These are phyloP conservation scores for Rhagium mordax DNA, from an alignment of 2,888 invertebrate genomes.

Conservation along the genomic window DNA sequence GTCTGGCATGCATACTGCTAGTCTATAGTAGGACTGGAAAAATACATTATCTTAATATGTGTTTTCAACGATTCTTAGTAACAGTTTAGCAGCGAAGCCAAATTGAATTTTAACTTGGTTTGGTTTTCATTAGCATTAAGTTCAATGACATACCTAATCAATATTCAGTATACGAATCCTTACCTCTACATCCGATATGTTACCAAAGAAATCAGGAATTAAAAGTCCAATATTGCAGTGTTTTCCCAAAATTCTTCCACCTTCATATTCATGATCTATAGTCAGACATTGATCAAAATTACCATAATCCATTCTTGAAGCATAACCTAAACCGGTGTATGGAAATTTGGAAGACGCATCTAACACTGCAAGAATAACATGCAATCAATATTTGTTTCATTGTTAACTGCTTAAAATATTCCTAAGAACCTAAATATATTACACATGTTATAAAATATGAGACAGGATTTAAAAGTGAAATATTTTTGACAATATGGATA, in stretches of 20 bases:
- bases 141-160: too few relatives aligned
- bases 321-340: conserved; percentile 42
- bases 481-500: too few relatives aligned
- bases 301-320: conserved; percentile 49
- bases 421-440: too few relatives aligned
- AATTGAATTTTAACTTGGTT: too few relatives aligned
- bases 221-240: conserved; percentile 46
- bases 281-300: conserved; percentile 57
- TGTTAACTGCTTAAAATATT: too few relatives aligned
- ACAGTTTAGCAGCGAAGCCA: too few relatives aligned
- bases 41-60: neutral
- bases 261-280: conserved; percentile 39
- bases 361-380: conserved; percentile 44
- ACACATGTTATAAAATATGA: too few relatives aligned
- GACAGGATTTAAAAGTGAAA: too few relatives aligned
- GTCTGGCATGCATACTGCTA: conserved; percentile 52
- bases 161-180: too few relatives aligned
- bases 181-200: conserved; percentile 5
- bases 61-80: too few relatives aligned
- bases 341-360: conserved; percentile 55
- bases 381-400: too few relatives aligned
- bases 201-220: conserved; percentile 37
- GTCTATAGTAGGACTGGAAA: conserved; percentile 34
- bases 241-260: conserved; percentile 49
- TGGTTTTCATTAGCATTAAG: too few relatives aligned